Percentiles rank a stretch among this genome's conserved stretches.
These are phyloP conservation scores for Holacanthus passer DNA, from an alignment of 2,113 vertebrate genomes.

Conservation along the genomic window DNA sequence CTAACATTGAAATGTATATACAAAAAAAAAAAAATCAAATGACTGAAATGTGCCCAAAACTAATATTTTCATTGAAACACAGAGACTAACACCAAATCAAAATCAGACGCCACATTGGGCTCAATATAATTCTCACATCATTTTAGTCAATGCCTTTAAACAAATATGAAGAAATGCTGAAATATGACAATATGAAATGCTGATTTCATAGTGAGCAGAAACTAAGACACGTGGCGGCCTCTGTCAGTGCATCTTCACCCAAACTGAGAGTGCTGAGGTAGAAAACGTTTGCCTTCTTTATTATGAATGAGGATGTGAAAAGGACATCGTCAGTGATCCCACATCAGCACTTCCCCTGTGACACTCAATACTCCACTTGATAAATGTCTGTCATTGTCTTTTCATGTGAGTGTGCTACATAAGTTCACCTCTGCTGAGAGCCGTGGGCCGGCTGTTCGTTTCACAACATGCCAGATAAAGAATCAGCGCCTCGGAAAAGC, in stretches of 20 bases:
- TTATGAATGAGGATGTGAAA: constrained; percentile 71
- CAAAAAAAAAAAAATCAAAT: no score
- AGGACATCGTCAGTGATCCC: constrained; percentile 57
- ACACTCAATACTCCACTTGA: constrained; percentile 67
- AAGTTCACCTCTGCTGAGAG: constrained; percentile 48
- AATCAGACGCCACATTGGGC: no score
- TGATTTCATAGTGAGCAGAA: background rate
- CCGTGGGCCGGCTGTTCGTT: constrained; percentile 18
- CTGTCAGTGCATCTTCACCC: constrained; percentile 4
- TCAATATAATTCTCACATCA: no score
- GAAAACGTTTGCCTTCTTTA: constrained; percentile 56
- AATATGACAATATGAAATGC: background rate
- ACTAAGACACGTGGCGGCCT: background rate
- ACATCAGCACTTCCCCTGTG: constrained; percentile 64
- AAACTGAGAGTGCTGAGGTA: constrained; percentile 43
- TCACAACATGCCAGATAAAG: constrained; percentile 23
- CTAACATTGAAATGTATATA: no score
- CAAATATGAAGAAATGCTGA: background rate
- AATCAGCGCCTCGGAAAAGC: constrained; percentile 48
- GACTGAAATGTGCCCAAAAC: no score
- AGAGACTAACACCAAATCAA: no score
- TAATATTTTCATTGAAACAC: no score
- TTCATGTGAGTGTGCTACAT: constrained; percentile 40
- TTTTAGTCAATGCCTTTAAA: background rate
- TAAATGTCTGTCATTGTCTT: constrained; percentile 65